A percentile compares a stretch with the other conserved stretches of the same genome.
Conservation (phyloP, 1,140 invertebrate species). For the Calliphora vicina region DNA sequence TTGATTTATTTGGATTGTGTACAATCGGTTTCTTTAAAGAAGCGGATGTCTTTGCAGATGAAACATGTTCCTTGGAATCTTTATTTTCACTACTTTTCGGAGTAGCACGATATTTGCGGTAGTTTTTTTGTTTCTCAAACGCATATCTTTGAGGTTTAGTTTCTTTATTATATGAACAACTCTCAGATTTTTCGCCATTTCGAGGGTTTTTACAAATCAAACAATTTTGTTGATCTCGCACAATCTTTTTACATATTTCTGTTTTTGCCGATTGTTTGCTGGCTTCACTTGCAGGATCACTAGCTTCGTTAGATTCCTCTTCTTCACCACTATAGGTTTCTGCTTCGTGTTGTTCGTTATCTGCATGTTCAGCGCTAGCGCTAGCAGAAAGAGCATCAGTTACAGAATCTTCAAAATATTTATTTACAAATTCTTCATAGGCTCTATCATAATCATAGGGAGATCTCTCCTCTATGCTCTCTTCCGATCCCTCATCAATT, state of each 20-base stretch:
- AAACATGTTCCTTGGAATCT: conserved; percentile 1
- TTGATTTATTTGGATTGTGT: conserved; percentile 31
- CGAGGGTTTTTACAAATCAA: conserved; percentile 48
- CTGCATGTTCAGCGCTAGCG: neutral
- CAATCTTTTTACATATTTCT: conserved; percentile 40
- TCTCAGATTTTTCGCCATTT: conserved; percentile 53
- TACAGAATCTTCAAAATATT: conserved; percentile 51
- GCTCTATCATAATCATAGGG: conserved; percentile 50
- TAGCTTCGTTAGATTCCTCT: too few species aligned
- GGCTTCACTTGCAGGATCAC: neutral
- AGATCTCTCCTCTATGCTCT: neutral
- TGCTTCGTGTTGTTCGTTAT: neutral
- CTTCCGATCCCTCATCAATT: neutral
- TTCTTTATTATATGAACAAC: conserved; percentile 52
- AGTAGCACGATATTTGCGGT: conserved; percentile 36
- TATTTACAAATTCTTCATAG: conserved; percentile 54
- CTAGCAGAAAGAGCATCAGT: conserved; percentile 16
- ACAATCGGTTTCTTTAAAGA: neutral
- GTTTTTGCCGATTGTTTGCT: conserved; percentile 20
- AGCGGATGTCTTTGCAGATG: neutral
- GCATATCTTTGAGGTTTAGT: conserved; percentile 49
- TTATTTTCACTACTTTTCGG: conserved; percentile 21
- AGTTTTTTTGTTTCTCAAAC: conserved; percentile 48
- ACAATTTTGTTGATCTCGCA: conserved; percentile 46
- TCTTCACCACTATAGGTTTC: neutral